phyloP scores from a whole-genome alignment of 2,113 vertebrate genomes.

The Indicator indicator region DNA sequence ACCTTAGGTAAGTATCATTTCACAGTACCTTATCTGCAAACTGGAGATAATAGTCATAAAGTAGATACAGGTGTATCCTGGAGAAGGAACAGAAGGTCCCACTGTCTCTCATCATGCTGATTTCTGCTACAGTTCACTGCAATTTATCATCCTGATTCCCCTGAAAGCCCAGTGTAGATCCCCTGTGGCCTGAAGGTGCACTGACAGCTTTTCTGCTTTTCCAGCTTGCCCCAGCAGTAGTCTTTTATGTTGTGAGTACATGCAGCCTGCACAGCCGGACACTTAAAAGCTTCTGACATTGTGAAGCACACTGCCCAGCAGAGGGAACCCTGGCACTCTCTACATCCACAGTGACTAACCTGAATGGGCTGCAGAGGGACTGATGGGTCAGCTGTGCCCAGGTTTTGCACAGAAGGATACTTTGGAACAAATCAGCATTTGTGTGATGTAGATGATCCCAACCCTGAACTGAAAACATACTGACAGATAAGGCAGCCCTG shows the following conservation, averaged over 20 bases:
- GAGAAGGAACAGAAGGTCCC: no score
- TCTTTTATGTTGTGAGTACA: neutral
- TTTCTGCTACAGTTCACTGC: neutral
- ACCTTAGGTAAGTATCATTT: no score
- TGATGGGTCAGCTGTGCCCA: neutral
- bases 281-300: neutral
- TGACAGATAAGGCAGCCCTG: rapidly evolving
- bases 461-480: neutral
- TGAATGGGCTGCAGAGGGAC: neutral
- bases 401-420: neutral
- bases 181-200: neutral
- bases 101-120: neutral
- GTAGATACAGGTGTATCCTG: no score
- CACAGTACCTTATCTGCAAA: no score
- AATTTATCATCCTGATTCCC: neutral
- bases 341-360: neutral
- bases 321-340: neutral
- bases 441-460: neutral
- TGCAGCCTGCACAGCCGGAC: neutral
- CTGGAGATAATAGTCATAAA: no score
- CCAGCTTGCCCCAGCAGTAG: neutral
- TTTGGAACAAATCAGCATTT: neutral
- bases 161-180: neutral
- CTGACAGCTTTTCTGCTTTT: neutral
- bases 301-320: neutral